These are phyloP conservation scores for Tor tambroides DNA, from an alignment of 2,113 vertebrate species.

Conservation along the genomic window DNA sequence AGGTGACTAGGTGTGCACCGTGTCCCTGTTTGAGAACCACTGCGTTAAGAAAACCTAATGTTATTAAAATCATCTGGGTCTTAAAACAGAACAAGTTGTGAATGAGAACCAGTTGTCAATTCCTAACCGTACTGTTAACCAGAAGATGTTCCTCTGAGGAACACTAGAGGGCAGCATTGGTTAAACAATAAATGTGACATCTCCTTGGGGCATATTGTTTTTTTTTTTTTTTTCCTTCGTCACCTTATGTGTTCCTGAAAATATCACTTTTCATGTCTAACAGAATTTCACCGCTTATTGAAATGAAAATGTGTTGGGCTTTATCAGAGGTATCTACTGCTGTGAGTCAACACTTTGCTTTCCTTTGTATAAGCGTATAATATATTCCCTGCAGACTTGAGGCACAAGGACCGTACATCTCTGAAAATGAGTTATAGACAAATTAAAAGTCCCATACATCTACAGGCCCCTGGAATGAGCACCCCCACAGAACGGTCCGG, in stretches of 20 bases:
- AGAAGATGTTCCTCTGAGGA: background rate
- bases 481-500: conserved; percentile 55
- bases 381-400: background rate
- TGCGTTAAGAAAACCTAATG: background rate
- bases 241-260: background rate
- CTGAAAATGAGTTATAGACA: conserved; percentile 9
- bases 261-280: background rate
- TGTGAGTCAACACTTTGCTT: background rate
- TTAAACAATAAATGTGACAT: conserved; percentile 18
- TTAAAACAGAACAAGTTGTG: background rate
- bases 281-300: background rate
- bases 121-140: background rate
- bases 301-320: background rate
- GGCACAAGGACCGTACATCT: background rate
- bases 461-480: conserved; percentile 51
- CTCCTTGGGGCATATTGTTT: background rate
- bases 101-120: background rate
- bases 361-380: background rate
- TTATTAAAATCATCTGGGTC: background rate
- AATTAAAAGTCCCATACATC: conserved; percentile 35
- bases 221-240: background rate
- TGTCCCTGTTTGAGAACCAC: background rate
- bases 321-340: background rate
- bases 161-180: conserved; percentile 70
- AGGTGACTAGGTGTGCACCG: background rate